Percentiles rank a stretch among this genome's conserved stretches.
Evolutionary conservation across 1,140 invertebrate species (phyloP).

Genomic region (Meloidogyne floridensis): DNA sequence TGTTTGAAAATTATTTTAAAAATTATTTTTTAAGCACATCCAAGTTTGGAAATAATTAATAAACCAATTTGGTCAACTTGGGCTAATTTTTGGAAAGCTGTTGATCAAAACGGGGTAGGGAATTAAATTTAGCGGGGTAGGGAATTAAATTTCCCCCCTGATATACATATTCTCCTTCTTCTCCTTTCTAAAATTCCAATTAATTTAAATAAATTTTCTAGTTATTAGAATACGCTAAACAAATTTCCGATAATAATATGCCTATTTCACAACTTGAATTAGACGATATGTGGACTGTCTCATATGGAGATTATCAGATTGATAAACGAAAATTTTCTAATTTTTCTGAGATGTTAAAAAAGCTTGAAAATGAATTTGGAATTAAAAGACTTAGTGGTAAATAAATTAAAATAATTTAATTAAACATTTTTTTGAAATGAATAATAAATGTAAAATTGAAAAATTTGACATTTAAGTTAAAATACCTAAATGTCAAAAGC

Average conservation of each 20-base stretch:
- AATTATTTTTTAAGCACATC: slow-evolving; percentile 66
- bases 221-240: slow-evolving; percentile 75
- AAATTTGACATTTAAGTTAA: slow-evolving; percentile 68
- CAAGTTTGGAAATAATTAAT: slow-evolving; percentile 75
- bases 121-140: background rate
- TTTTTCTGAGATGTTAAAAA: slow-evolving; percentile 37
- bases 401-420: background rate
- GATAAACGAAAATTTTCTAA: slow-evolving; percentile 33
- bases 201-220: slow-evolving; percentile 35
- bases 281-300: slow-evolving; percentile 85
- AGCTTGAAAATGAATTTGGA: slow-evolving; percentile 22
- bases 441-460: slow-evolving; percentile 73
- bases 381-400: slow-evolving; percentile 18
- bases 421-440: background rate
- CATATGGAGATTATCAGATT: slow-evolving; percentile 77
- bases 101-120: slow-evolving; percentile 71
- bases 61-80: slow-evolving; percentile 89
- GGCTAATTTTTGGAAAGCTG: slow-evolving; percentile 76
- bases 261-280: slow-evolving; percentile 81
- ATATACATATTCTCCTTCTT: too few species aligned
- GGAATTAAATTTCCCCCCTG: background rate
- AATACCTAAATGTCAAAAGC: slow-evolving; percentile 72
- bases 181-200: too few species aligned
- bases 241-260: slow-evolving; percentile 76
- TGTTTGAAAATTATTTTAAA: background rate